Conservation (phyloP, 1,140 invertebrate genomes). For the Drosophila sproati region DNA sequence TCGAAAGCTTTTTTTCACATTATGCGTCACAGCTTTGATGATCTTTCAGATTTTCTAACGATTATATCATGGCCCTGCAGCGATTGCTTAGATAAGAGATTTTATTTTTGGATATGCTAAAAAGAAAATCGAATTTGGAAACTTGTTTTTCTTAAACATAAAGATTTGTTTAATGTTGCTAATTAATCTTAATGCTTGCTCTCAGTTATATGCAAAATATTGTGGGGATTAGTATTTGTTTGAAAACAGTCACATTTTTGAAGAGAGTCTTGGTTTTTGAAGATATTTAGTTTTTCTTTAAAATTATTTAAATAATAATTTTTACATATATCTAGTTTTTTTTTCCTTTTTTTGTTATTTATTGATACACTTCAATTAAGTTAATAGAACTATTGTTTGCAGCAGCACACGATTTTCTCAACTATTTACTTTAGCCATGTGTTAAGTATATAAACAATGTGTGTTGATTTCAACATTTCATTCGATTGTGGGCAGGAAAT, state of each 20-base stretch:
- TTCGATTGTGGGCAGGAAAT: slow-evolving; percentile 57
- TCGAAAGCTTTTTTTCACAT: slow-evolving; percentile 5
- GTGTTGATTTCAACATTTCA: slow-evolving; percentile 43
- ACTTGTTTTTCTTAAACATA: too few relatives aligned
- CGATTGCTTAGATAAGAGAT: background rate
- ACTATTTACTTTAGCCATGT: slow-evolving; percentile 18
- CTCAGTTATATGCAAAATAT: too few relatives aligned
- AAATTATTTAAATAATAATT: background rate
- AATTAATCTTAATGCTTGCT: too few relatives aligned
- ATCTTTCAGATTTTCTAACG: slow-evolving; percentile 3
- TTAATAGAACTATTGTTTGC: slow-evolving; percentile 30
- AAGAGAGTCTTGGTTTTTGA: background rate
- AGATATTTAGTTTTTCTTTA: background rate
- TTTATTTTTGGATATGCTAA: background rate
- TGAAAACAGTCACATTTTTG: background rate
- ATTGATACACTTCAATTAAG: slow-evolving; percentile 11
- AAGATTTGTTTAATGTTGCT: too few relatives aligned
- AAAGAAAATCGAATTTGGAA: background rate
- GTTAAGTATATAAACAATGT: slow-evolving; percentile 15
- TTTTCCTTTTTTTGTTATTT: background rate
- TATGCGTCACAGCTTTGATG: background rate
- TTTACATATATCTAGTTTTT: background rate
- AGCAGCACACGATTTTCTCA: slow-evolving; percentile 10
- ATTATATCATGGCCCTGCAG: background rate
- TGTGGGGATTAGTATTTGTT: background rate